These are phyloP conservation scores for Neotoxoptera formosana DNA, from an alignment of 1,140 invertebrate genomes.

Conservation along the genomic window DNA sequence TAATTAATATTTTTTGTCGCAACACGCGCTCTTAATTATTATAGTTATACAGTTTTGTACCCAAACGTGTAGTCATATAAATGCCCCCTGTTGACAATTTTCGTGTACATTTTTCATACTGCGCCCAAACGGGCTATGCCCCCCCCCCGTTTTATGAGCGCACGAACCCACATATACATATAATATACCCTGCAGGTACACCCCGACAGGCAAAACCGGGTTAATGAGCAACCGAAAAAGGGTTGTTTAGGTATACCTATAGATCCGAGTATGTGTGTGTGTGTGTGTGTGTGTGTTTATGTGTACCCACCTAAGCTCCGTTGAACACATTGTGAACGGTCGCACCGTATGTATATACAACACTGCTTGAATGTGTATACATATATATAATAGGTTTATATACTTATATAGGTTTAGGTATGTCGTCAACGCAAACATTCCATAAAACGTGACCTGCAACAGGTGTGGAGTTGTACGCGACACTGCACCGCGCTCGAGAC, in stretches of 20 bases:
- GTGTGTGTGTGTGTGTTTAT: neutral
- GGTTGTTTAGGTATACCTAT: neutral
- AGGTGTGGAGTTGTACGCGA: neutral
- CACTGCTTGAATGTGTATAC: too few species aligned
- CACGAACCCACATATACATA: neutral
- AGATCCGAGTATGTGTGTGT: neutral
- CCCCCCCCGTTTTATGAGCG: too few species aligned
- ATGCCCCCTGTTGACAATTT: too few species aligned
- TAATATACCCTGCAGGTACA: neutral
- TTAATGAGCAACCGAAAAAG: constrained; percentile 25
- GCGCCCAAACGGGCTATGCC: too few species aligned
- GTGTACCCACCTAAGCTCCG: neutral
- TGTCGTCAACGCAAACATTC: constrained; percentile 28
- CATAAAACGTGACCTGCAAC: constrained; percentile 13
- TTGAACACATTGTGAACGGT: neutral
- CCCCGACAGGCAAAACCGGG: neutral
- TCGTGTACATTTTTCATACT: too few species aligned
- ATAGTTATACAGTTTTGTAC: too few species aligned
- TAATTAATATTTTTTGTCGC: too few species aligned
- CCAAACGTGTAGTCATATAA: too few species aligned
- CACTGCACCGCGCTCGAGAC: neutral
- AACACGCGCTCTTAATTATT: too few species aligned
- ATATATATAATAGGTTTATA: neutral
- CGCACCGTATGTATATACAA: too few species aligned
- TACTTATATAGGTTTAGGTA: neutral